Base-by-base conservation (phyloP, 2,888 invertebrate species). In the Phania funesta region DNA sequence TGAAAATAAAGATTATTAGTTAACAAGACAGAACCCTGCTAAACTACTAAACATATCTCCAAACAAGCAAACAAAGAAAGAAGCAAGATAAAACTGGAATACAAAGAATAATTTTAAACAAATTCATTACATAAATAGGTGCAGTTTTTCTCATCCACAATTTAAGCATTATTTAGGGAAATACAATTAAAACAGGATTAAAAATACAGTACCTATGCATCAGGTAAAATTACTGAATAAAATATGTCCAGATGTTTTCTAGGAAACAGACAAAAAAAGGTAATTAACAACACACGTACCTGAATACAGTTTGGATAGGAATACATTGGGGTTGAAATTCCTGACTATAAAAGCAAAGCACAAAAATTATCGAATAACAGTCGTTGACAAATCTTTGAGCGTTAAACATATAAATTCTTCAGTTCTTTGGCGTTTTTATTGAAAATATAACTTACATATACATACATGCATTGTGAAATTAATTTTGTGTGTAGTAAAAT, bases 281-380 rank as follows among this genome's bases (percentile, higher is more conserved):
- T 11, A 7, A 6, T 13, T n/a, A 54, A 52, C 1, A 3, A 13
- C 7, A 18, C 9, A 7, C 8, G 70, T 82, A 75, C 82, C 82
- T 82, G 78, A 38, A 58, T 22, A n/a, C 2, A 5, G 11, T 67
- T 82, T 82, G 77, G 82, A 18, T 60, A 82, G 26, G 82, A 82
- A 82, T 82, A 82, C 82, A 48, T 82, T 70, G 41, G 44, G 35
- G 70, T 70, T 9, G 50, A 16, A 60, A 44, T 29, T 52, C n/a
- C 1, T n/a, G 11, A n/a, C 78, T 82, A 82, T 82, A 78, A 78
- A 82, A 82, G 70, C 18, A 35, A 38, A 38, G 38, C n/a, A 54
- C 50, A 5, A 13, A 20, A n/a, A 8, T 0, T 2, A 16, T 13
- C 16, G 11, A 6, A 32, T 44, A 41, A 38, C 77, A 82, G 81